These are phyloP conservation scores for Sebastolobus altivelis DNA, from an alignment of 2,797 vertebrate species.

Conservation along the genomic window DNA sequence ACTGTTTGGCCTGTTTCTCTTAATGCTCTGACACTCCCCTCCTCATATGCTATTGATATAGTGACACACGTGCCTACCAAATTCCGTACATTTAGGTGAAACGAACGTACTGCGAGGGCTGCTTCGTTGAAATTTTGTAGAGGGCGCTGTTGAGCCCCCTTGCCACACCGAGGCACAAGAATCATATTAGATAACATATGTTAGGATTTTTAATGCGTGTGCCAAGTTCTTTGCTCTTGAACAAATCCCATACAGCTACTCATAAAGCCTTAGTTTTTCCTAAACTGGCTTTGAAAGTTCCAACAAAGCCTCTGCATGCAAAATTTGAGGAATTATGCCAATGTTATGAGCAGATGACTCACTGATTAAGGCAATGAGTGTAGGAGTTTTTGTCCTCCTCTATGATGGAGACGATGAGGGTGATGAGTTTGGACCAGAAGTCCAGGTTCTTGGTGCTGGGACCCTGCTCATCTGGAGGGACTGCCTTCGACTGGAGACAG, in stretches of 20 bases:
- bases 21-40: not conserved
- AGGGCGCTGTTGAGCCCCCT: no score
- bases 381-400: slow-evolving; percentile 99
- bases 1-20: slow-evolving; percentile 7
- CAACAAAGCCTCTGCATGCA: not conserved
- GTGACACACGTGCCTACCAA: no score
- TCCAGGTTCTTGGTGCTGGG: slow-evolving; percentile 95
- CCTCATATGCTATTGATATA: not conserved
- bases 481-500: slow-evolving; percentile 89
- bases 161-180: no score
- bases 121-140: no score
- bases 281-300: not conserved
- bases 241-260: not conserved
- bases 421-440: slow-evolving; percentile 99
- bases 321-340: not conserved
- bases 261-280: not conserved
- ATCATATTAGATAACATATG: no score
- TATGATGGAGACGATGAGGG: slow-evolving; percentile 97
- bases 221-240: not conserved
- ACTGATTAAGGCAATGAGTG: slow-evolving; percentile 94
- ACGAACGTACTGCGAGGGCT: no score
- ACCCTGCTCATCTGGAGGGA: slow-evolving; percentile 96
- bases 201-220: no score
- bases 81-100: no score
- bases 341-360: slow-evolving; percentile 49